A percentile compares a stretch with the other conserved stretches of the same genome.
phyloP scores from a whole-genome alignment of 2,888 invertebrate genomes.

The Andrena praecox region DNA sequence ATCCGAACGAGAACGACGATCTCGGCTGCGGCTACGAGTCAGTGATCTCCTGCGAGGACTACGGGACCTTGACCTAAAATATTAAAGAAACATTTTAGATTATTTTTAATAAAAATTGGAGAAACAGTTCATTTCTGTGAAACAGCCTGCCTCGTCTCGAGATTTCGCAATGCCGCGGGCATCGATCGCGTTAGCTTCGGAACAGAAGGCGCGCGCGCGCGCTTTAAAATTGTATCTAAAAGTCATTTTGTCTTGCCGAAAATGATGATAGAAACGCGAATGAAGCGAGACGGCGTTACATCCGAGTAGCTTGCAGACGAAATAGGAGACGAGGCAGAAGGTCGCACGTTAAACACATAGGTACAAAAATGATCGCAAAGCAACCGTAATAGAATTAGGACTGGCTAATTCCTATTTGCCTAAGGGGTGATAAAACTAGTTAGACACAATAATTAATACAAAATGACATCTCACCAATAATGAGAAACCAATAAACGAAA shows the following conservation, averaged over 20 bases:
- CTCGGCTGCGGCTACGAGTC: conserved; percentile 83
- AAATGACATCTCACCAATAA: conserved; percentile 81
- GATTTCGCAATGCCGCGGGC: not conserved
- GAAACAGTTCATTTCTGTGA: conserved; percentile 44
- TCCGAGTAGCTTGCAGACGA: not conserved
- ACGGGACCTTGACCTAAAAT: conserved; percentile 83
- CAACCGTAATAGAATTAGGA: conserved; percentile 79
- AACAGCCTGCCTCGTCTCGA: conserved; percentile 46
- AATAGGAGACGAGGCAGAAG: conserved; percentile 61
- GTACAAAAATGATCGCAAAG: conserved; percentile 81
- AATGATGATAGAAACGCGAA: not conserved
- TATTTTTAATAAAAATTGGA: conserved; percentile 36
- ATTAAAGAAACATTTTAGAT: conserved; percentile 62
- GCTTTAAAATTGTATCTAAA: not conserved
- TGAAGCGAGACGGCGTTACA: not conserved
- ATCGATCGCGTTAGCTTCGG: not conserved
- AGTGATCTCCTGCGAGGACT: conserved; percentile 82
- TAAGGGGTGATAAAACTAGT: conserved; percentile 80
- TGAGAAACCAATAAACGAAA: conserved; percentile 77
- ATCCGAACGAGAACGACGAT: conserved; percentile 83
- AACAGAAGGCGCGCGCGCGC: not conserved
- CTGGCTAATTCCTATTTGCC: conserved; percentile 80
- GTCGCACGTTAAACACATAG: conserved; percentile 72
- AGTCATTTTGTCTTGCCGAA: not conserved
- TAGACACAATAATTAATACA: conserved; percentile 80